Evolutionary conservation across 2,113 vertebrate species (phyloP).

Genomic region (Peromyscus polionotus): DNA sequence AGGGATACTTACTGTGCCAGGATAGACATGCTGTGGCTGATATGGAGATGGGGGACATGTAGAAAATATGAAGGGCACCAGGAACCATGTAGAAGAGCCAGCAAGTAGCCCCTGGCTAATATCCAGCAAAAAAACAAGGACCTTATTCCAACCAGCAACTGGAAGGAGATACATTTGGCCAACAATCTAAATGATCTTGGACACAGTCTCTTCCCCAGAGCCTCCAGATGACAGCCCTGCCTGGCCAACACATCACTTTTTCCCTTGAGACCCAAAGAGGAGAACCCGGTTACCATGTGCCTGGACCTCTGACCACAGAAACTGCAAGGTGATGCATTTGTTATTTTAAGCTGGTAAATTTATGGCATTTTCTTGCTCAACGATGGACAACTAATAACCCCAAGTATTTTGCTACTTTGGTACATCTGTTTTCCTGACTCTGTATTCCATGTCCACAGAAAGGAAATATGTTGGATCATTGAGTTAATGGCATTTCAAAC

Average conservation of each 20-base stretch:
- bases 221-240: background rate
- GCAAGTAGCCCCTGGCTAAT: background rate
- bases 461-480: background rate
- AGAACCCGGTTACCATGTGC: background rate
- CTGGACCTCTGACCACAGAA: background rate
- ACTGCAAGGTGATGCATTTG: background rate
- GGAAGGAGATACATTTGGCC: background rate
- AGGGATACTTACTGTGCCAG: background rate
- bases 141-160: background rate
- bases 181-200: background rate
- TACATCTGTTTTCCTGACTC: background rate
- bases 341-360: background rate
- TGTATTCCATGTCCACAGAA: background rate
- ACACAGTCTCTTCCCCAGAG: background rate
- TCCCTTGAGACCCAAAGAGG: background rate
- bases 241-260: background rate
- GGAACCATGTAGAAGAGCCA: background rate
- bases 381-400: background rate
- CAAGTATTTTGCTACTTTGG: background rate
- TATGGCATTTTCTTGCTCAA: background rate
- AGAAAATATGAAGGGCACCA: background rate
- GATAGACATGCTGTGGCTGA: accelerated
- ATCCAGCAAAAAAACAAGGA: conserved; percentile 16
- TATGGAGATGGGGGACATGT: background rate
- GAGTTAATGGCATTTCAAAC: background rate